Evolutionary conservation across 2,797 vertebrate species (phyloP), one percentile per base, ranked within the genome.

Genomic region (Catostomus latipinnis): DNA sequence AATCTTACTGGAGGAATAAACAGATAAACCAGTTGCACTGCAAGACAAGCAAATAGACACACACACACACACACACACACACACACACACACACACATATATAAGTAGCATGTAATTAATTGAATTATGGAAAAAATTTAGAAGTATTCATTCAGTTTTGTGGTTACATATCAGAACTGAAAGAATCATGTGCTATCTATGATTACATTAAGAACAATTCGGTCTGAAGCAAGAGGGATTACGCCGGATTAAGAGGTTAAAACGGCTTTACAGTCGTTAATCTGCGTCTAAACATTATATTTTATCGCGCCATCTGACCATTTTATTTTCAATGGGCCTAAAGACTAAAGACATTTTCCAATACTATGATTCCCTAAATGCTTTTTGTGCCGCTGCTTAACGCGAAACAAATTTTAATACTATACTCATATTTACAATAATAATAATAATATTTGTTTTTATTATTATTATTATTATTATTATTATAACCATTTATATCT

Each of bases 131-230:
- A 34, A 34, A 34, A 34, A 4, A 34, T 3, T 34, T 34, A 34
- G 34, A 34, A 34, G 34, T 34, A 34, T 34, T 34, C 34, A 34
- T 34, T 34, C 34, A 34, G 34, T 34, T 34, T 34, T 34, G 2
- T 34, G 34, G 34, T 34, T 34, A 34, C 34, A 34, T 34, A 34
- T 34, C 34, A 34, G 34, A 34, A 34, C 34, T 34, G 34, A 34
- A 34, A 34, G 0, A 34, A 53, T 53, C 8, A 8, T 12, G 12
- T 16, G 8, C 18, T 5, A 11, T 8, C 57, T 22, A 45, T 5
- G 12, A 74, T 74, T 34, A 74, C 48, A 50, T 18, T 49, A 34
- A 34, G 4, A 60, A 58, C 60, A 50, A 61, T 73, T 50, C 6
- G 22, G 22, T 22, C 46, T 2, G 7, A 63, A 74, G 0, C 0